Conservation (phyloP, 2,888 invertebrate genomes). For the Pachydiplax longipennis region DNA sequence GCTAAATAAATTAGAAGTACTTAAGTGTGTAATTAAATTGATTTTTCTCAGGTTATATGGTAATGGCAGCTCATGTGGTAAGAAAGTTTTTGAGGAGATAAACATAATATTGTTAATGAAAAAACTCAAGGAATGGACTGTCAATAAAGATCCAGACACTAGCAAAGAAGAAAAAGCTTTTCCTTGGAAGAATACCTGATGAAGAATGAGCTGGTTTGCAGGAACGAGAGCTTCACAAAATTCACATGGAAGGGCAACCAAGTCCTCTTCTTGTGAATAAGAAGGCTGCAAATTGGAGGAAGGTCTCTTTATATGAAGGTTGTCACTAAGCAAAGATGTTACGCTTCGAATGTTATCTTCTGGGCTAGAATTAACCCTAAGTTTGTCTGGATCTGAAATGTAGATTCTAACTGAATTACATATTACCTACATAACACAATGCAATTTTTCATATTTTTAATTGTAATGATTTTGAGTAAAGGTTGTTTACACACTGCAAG, state of each 20-base stretch:
- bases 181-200: slow-evolving; percentile 57
- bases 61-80: too few species aligned
- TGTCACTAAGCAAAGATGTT: background rate
- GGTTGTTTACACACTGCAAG: too few species aligned
- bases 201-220: slow-evolving; percentile 62
- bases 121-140: too few species aligned
- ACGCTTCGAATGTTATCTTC: background rate
- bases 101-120: too few species aligned
- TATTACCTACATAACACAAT: too few species aligned
- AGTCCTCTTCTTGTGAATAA: slow-evolving; percentile 56
- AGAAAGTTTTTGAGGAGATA: background rate
- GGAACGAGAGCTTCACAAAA: slow-evolving; percentile 65
- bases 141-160: too few species aligned
- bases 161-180: too few species aligned
- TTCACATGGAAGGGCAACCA: slow-evolving; percentile 63
- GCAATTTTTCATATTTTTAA: too few species aligned
- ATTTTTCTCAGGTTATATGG: too few species aligned
- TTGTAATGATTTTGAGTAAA: too few species aligned
- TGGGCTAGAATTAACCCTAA: background rate
- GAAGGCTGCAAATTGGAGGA: slow-evolving; percentile 56
- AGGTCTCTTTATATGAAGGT: background rate
- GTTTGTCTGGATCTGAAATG: background rate
- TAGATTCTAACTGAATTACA: too few species aligned
- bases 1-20: too few species aligned
- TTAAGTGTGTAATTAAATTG: background rate